Percentiles rank a stretch among this genome's conserved stretches.
phyloP scores from a whole-genome alignment of 2,113 vertebrate genomes.

The Synodontis membranacea region DNA sequence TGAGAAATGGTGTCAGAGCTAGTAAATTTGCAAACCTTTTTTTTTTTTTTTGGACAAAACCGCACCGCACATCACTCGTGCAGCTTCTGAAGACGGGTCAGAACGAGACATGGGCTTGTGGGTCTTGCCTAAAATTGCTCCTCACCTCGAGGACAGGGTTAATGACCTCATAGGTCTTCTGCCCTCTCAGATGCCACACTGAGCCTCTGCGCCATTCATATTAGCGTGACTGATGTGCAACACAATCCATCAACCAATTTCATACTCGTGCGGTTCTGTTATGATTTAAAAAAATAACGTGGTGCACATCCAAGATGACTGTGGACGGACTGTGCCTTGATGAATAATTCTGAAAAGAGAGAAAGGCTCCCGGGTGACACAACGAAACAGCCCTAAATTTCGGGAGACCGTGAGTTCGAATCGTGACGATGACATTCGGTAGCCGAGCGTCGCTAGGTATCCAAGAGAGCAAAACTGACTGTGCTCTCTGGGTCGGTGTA shows the following conservation, averaged over 20 bases:
- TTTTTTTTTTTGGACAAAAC: slow-evolving; percentile 50
- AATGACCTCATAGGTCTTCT: slow-evolving; percentile 57
- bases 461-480: background rate
- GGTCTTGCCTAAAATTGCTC: slow-evolving; percentile 57
- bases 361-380: background rate
- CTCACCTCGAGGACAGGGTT: slow-evolving; percentile 49
- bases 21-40: slow-evolving; percentile 56
- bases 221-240: slow-evolving; percentile 46
- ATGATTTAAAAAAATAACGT: slow-evolving; percentile 8
- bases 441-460: background rate
- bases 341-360: slow-evolving; percentile 3
- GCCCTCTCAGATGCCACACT: slow-evolving; percentile 49
- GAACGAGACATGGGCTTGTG: slow-evolving; percentile 37
- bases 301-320: slow-evolving; percentile 13
- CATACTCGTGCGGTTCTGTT: slow-evolving; percentile 39
- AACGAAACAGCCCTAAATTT: background rate
- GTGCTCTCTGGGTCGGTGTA: background rate
- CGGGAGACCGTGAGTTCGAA: background rate
- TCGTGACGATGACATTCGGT: background rate
- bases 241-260: slow-evolving; percentile 55
- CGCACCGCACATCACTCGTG: slow-evolving; percentile 42
- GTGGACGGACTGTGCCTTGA: background rate
- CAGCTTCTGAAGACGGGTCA: slow-evolving; percentile 40
- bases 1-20: slow-evolving; percentile 54
- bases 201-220: slow-evolving; percentile 49